phyloP scores from a whole-genome alignment of 2,113 vertebrate genomes.

The Aptenodytes patagonicus region DNA sequence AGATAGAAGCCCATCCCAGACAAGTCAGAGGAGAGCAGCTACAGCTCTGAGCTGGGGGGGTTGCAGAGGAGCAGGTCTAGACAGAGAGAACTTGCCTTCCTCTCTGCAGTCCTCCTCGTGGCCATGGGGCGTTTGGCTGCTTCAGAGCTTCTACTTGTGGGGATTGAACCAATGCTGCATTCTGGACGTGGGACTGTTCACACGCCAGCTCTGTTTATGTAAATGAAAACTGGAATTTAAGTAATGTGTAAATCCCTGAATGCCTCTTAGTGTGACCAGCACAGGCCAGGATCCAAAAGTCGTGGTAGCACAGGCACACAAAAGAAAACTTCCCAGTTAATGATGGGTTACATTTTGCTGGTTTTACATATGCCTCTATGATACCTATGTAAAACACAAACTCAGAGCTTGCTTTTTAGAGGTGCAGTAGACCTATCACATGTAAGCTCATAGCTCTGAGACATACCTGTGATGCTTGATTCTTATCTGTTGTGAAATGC shows the following conservation, averaged over 20 bases:
- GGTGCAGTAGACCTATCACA: background rate
- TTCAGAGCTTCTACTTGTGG: background rate
- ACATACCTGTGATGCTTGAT: background rate
- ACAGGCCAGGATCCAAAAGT: background rate
- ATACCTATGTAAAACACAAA: background rate
- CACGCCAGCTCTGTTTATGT: background rate
- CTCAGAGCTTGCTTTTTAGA: background rate
- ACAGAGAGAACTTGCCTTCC: background rate
- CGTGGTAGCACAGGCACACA: background rate
- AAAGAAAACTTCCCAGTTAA: background rate
- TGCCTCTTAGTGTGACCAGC: background rate
- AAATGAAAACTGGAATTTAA: background rate
- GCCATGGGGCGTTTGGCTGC: fast-evolving
- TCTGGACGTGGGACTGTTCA: background rate
- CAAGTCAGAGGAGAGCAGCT: background rate
- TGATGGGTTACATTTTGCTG: background rate
- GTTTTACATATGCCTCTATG: background rate
- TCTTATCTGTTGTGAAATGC: background rate
- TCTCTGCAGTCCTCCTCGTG: background rate
- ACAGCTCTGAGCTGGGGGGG: background rate
- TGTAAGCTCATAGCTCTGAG: background rate
- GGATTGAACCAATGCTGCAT: background rate
- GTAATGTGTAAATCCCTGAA: background rate
- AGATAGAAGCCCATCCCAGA: background rate
- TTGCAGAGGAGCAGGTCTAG: background rate